phyloP scores from a whole-genome alignment of 2,113 vertebrate genomes.

The Rhodinocichla rosea region DNA sequence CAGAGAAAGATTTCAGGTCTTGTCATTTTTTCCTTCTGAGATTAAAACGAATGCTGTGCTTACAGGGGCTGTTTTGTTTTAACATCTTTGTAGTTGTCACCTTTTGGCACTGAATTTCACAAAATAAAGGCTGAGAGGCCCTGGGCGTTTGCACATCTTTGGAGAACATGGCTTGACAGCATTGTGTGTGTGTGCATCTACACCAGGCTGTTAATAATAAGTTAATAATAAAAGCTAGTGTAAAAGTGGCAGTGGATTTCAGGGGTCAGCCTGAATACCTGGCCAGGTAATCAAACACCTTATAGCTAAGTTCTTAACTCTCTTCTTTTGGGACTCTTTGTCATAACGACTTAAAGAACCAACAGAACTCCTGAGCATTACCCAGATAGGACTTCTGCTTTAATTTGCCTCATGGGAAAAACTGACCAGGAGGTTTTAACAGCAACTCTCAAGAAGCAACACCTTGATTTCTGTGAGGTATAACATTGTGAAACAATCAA shows the following conservation, averaged over 20 bases:
- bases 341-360: neutral
- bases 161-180: neutral
- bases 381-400: neutral
- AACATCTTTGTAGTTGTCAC: neutral
- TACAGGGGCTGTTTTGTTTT: conserved; percentile 3
- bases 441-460: neutral
- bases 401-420: neutral
- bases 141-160: neutral
- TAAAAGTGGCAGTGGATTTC: neutral
- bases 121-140: neutral
- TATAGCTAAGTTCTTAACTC: neutral
- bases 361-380: neutral
- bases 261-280: neutral
- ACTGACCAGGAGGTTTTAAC: neutral
- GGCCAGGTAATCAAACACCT: neutral
- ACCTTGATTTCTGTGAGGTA: neutral
- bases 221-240: neutral
- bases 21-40: neutral
- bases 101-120: neutral
- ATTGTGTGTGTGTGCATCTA: too few species aligned
- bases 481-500: neutral
- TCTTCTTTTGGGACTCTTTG: neutral
- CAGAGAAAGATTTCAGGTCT: conserved; percentile 1
- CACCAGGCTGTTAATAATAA: neutral
- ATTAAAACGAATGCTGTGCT: neutral